Conservation (phyloP, 2,113 vertebrate species). For the Halichoerus grypus region DNA sequence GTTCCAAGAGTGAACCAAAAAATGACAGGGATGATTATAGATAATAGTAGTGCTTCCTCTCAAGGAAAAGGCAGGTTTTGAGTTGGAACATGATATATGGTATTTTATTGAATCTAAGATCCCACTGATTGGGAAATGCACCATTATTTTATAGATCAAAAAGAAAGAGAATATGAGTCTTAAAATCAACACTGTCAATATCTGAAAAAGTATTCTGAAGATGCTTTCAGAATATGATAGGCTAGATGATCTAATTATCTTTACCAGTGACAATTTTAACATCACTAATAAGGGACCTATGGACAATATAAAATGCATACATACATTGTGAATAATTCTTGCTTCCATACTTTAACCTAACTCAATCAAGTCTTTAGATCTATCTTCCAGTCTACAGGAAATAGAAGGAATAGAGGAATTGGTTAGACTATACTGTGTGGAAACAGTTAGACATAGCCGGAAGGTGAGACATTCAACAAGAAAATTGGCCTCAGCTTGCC, state of each 20-base stretch:
- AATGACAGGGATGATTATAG: conserved; percentile 33
- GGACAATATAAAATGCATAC: not conserved
- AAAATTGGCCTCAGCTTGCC: not conserved
- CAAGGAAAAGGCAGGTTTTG: not conserved
- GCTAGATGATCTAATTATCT: not conserved
- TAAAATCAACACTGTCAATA: not conserved
- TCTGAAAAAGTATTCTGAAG: conserved; percentile 49
- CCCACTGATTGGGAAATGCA: not conserved
- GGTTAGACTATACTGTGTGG: not conserved
- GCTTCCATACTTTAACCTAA: not conserved
- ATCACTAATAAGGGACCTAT: not conserved
- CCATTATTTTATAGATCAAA: not conserved
- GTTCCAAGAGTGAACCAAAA: not conserved
- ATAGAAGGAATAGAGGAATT: not conserved
- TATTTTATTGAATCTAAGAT: conserved; percentile 27
- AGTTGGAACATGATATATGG: conserved; percentile 20
- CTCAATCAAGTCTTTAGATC: not conserved
- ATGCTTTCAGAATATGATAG: not conserved
- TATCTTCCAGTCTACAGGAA: not conserved
- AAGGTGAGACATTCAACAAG: not conserved
- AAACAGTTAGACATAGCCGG: not conserved
- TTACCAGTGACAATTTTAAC: not conserved
- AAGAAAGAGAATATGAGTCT: conserved; percentile 25
- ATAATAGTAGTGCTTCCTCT: not conserved
- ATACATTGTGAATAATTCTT: not conserved